Evolutionary conservation across 1,140 invertebrate species (phyloP).

Genomic region (Aphis gossypii): DNA sequence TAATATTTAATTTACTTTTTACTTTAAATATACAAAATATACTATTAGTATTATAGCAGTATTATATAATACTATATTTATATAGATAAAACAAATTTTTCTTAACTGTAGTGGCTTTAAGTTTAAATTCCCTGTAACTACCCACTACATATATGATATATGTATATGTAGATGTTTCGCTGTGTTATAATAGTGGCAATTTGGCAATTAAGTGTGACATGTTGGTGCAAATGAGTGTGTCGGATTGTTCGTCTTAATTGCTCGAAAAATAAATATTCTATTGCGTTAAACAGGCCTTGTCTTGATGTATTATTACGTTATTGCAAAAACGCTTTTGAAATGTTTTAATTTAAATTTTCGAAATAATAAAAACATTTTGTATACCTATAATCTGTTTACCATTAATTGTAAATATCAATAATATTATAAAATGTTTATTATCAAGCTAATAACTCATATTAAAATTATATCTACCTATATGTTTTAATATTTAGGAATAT

Average conservation of each 20-base stretch:
- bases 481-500: background rate
- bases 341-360: background rate
- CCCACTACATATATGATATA: too few relatives aligned
- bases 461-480: background rate
- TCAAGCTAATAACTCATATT: background rate
- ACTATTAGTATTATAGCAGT: too few relatives aligned
- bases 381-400: too few relatives aligned
- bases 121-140: background rate
- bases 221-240: background rate
- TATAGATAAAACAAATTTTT: background rate
- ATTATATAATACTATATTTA: too few relatives aligned
- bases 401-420: too few relatives aligned
- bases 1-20: too few relatives aligned
- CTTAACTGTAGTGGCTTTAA: background rate
- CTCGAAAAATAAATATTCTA: background rate
- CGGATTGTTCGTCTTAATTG: background rate
- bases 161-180: background rate
- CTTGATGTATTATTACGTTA: background rate
- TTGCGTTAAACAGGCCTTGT: background rate
- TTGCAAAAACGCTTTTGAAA: background rate
- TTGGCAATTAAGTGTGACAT: conserved; percentile 1
- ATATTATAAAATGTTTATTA: too few relatives aligned
- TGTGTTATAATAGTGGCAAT: background rate
- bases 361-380: background rate
- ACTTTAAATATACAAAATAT: too few relatives aligned